Percentiles rank a stretch among this genome's conserved stretches.
Conservation (phyloP, 2,797 vertebrate genomes). For the Ctenopoma multispine region DNA sequence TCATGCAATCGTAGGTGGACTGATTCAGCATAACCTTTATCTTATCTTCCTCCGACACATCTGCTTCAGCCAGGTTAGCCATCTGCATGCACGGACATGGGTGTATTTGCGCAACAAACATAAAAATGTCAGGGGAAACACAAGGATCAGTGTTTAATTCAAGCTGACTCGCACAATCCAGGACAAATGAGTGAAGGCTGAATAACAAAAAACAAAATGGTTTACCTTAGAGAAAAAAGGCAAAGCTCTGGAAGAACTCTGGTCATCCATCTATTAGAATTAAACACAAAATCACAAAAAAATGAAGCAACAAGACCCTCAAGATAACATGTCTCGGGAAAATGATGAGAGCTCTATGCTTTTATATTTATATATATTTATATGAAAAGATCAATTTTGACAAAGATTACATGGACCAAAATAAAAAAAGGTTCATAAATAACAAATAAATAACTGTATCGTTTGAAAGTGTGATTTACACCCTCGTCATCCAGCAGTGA, state of each 20-base stretch:
- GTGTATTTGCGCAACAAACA: slow-evolving; percentile 1
- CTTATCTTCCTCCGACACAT: slow-evolving; percentile 98
- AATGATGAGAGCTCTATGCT: not conserved
- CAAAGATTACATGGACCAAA: too few species aligned
- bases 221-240: slow-evolving; percentile 96
- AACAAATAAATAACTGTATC: too few species aligned
- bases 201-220: slow-evolving; percentile 26
- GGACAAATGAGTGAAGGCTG: not conserved
- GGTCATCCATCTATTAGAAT: slow-evolving; percentile 95
- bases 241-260: slow-evolving; percentile 90
- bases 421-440: too few species aligned
- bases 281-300: slow-evolving; percentile 90
- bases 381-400: too few species aligned
- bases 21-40: slow-evolving; percentile 96
- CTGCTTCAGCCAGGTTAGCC: slow-evolving; percentile 94
- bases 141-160: not conserved
- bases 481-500: too few species aligned
- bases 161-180: not conserved
- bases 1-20: slow-evolving; percentile 92
- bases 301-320: slow-evolving; percentile 27
- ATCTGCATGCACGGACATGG: slow-evolving; percentile 85
- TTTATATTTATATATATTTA: too few species aligned
- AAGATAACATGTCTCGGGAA: not conserved
- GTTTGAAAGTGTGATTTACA: too few species aligned
- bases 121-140: slow-evolving; percentile 1